phyloP scores from a whole-genome alignment of 1,140 invertebrate genomes.

The Aradophagus sp. region DNA sequence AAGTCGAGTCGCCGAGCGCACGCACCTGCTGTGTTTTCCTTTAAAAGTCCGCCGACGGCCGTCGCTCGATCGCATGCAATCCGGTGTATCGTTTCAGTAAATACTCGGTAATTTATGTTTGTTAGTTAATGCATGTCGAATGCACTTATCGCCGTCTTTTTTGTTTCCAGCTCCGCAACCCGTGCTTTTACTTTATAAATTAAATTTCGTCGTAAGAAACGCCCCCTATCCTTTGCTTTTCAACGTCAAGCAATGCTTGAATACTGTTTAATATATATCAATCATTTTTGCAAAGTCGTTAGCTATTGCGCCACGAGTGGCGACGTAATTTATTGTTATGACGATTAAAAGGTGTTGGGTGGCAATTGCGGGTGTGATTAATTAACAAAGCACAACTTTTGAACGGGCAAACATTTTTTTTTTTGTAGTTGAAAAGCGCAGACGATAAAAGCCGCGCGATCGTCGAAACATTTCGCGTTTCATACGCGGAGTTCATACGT shows the following conservation, averaged over 20 bases:
- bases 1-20: constrained; percentile 28
- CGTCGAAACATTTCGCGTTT: constrained; percentile 27
- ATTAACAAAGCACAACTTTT: constrained; percentile 19
- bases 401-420: constrained; percentile 10
- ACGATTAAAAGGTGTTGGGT: constrained; percentile 10
- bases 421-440: constrained; percentile 20
- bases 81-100: constrained; percentile 24
- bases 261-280: too few relatives aligned
- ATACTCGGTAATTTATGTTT: too few relatives aligned
- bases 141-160: too few relatives aligned
- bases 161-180: too few relatives aligned
- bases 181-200: too few relatives aligned
- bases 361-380: constrained; percentile 24
- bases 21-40: constrained; percentile 58
- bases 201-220: too few relatives aligned
- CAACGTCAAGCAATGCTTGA: too few relatives aligned
- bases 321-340: constrained; percentile 14
- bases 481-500: constrained; percentile 39
- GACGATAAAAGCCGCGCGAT: constrained; percentile 9
- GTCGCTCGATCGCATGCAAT: constrained; percentile 59
- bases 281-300: too few relatives aligned
- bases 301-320: background rate
- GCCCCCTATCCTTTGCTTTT: too few relatives aligned
- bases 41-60: constrained; percentile 62
- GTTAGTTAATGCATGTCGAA: too few relatives aligned